Conservation (phyloP, 2,113 vertebrate species). For the Saguinus imperator region DNA sequence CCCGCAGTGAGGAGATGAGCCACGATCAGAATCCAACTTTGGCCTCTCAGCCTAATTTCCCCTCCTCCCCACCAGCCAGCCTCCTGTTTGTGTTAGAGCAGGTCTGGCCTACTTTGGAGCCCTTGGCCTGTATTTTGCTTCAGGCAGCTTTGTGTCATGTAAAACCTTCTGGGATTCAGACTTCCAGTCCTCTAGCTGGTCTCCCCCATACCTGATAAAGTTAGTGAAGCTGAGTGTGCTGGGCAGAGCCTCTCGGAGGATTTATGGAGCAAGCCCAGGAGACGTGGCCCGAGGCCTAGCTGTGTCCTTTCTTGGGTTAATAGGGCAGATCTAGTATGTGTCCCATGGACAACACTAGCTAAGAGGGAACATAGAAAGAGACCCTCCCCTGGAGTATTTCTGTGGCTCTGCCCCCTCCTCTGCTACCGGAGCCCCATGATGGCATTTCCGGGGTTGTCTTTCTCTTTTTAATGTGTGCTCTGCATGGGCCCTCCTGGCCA, state of each 20-base stretch:
- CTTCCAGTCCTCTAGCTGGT: not conserved
- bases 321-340: not conserved
- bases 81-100: constrained; percentile 40
- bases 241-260: not conserved
- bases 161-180: constrained; percentile 36
- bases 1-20: not conserved
- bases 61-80: not conserved
- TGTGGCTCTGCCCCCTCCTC: not conserved
- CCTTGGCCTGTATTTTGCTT: constrained; percentile 72
- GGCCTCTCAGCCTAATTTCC: constrained; percentile 51
- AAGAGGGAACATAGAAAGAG: not conserved
- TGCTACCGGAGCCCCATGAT: not conserved
- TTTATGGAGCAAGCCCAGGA: not conserved
- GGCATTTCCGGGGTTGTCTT: not conserved
- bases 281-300: not conserved
- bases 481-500: not conserved
- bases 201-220: not conserved
- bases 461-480: not conserved
- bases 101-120: constrained; percentile 72
- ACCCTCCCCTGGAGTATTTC: not conserved
- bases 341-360: not conserved
- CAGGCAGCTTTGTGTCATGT: not conserved
- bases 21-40: not conserved
- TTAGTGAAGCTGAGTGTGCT: not conserved
- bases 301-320: not conserved